Evolutionary conservation across 1,140 invertebrate species (phyloP).

Genomic region (Sitophilus oryzae): DNA sequence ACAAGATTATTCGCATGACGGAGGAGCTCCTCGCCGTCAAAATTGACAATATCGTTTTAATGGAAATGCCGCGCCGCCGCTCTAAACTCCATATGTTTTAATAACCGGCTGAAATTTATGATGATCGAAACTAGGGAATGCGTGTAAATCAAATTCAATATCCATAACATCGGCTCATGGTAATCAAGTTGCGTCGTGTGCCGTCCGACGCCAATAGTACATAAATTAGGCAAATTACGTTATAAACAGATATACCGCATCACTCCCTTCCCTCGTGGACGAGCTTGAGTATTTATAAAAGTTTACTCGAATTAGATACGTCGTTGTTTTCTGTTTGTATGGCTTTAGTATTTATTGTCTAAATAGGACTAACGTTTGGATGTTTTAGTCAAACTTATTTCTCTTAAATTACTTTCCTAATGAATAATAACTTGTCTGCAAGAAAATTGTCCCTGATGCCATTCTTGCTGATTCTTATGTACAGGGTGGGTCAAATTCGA

Average conservation of each 20-base stretch:
- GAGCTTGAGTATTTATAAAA: no score
- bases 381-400: no score
- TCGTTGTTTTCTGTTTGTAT: no score
- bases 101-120: neutral
- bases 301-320: no score
- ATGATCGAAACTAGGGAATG: neutral
- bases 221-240: neutral
- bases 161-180: neutral
- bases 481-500: no score
- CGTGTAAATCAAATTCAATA: neutral
- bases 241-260: neutral
- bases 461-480: no score
- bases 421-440: no score
- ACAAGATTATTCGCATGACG: neutral
- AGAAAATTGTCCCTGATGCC: no score
- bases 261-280: neutral
- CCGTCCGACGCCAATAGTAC: neutral
- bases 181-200: neutral
- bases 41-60: neutral
- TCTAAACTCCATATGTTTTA: neutral
- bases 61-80: neutral
- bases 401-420: no score
- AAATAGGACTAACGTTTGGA: no score
- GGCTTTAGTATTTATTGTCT: no score
- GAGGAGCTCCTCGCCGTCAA: neutral